These are phyloP conservation scores for Drosophila bocqueti DNA, from an alignment of 1,140 invertebrate species.

Conservation along the genomic window DNA sequence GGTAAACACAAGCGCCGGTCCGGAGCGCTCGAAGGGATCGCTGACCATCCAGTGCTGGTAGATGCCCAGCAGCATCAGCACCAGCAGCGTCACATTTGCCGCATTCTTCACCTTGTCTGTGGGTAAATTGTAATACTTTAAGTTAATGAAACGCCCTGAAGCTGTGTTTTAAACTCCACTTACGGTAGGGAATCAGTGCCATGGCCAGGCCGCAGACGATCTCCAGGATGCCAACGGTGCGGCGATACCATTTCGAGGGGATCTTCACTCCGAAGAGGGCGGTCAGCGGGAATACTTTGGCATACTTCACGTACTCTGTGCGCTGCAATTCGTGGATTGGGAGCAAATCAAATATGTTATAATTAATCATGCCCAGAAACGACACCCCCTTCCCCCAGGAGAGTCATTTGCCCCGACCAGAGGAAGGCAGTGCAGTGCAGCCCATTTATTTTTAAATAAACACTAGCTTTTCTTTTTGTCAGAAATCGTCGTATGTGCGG, in stretches of 20 bases:
- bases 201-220: slow-evolving; percentile 95
- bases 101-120: slow-evolving; percentile 95
- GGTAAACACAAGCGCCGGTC: slow-evolving; percentile 96
- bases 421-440: slow-evolving; percentile 34
- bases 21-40: slow-evolving; percentile 96
- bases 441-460: slow-evolving; percentile 54
- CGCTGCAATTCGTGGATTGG: slow-evolving; percentile 91
- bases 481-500: slow-evolving; percentile 12
- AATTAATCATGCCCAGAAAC: slow-evolving; percentile 53
- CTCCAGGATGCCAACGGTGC: slow-evolving; percentile 94
- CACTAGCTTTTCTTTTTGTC: slow-evolving; percentile 37
- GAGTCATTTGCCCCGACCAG: slow-evolving; percentile 21
- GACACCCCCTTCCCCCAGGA: background rate
- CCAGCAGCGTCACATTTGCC: slow-evolving; percentile 93
- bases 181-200: slow-evolving; percentile 95
- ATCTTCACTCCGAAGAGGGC: slow-evolving; percentile 93
- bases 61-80: slow-evolving; percentile 94
- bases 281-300: slow-evolving; percentile 97
- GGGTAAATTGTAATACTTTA: slow-evolving; percentile 54
- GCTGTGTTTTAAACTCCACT: slow-evolving; percentile 84
- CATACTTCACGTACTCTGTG: slow-evolving; percentile 98
- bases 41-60: slow-evolving; percentile 97
- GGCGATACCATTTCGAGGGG: slow-evolving; percentile 96
- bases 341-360: slow-evolving; percentile 50
- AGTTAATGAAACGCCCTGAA: background rate